phyloP scores from a whole-genome alignment of 2,113 vertebrate species.

The Natator depressus region DNA sequence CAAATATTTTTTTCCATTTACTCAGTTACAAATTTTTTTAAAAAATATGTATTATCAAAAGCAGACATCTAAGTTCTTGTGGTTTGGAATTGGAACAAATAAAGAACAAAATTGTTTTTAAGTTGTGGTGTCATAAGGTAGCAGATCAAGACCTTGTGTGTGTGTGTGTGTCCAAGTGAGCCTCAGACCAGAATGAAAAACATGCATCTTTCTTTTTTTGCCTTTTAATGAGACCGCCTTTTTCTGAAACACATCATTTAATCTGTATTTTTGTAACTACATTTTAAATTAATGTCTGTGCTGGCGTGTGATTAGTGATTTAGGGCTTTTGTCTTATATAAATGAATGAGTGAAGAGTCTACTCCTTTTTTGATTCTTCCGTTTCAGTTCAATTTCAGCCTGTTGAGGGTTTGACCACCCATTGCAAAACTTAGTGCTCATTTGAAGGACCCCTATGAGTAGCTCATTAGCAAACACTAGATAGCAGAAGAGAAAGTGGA shows the following conservation, averaged over 20 bases:
- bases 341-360: background rate
- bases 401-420: slow-evolving; percentile 20
- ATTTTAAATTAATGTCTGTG: background rate
- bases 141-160: background rate
- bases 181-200: background rate
- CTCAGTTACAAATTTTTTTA: background rate
- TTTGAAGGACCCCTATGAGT: background rate
- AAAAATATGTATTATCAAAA: background rate
- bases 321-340: background rate
- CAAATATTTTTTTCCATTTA: background rate
- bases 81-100: background rate
- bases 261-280: background rate
- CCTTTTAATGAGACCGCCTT: background rate
- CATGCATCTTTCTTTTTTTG: accelerated
- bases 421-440: background rate
- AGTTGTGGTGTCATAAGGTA: background rate
- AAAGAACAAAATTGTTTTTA: slow-evolving; percentile 18
- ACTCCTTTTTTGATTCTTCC: background rate
- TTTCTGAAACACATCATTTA: background rate
- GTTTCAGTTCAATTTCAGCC: slow-evolving; percentile 10
- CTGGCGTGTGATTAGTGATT: background rate
- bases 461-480: background rate
- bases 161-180: background rate
- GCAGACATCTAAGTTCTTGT: background rate
- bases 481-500: slow-evolving; percentile 22